phyloP scores from a whole-genome alignment of 2,888 invertebrate species.

The Shargacucullia verbasci region DNA sequence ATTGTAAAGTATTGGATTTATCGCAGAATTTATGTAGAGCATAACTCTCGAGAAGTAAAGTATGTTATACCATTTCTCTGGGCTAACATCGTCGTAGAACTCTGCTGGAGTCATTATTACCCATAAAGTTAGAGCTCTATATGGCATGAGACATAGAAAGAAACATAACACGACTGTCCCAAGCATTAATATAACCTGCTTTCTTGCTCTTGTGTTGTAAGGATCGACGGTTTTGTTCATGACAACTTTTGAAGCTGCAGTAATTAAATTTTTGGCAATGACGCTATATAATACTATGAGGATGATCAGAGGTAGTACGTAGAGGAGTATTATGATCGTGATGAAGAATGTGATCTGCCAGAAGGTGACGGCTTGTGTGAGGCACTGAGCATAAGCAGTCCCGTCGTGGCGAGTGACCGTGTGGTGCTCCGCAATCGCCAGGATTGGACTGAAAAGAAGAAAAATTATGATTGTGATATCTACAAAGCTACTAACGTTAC shows the following conservation, averaged over 20 bases:
- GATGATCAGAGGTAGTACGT: slow-evolving; percentile 93
- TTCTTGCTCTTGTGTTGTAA: slow-evolving; percentile 92
- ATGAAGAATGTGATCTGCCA: slow-evolving; percentile 95
- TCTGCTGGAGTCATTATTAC: slow-evolving; percentile 93
- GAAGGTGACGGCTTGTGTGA: slow-evolving; percentile 93
- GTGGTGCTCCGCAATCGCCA: slow-evolving; percentile 93
- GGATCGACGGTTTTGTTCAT: slow-evolving; percentile 93
- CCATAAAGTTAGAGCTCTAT: slow-evolving; percentile 95
- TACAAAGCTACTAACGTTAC: slow-evolving; percentile 41
- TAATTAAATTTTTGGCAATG: slow-evolving; percentile 95
- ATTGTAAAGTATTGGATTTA: slow-evolving; percentile 97
- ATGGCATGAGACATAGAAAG: slow-evolving; percentile 96
- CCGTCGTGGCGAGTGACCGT: slow-evolving; percentile 92
- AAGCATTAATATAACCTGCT: slow-evolving; percentile 96
- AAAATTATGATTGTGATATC: slow-evolving; percentile 55
- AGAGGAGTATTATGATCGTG: slow-evolving; percentile 93
- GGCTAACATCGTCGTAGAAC: slow-evolving; percentile 91
- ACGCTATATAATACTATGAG: slow-evolving; percentile 94
- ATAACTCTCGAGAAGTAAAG: slow-evolving; percentile 95
- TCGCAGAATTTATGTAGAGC: slow-evolving; percentile 96
- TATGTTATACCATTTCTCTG: slow-evolving; percentile 94
- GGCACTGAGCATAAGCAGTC: slow-evolving; percentile 92
- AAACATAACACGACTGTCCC: slow-evolving; percentile 96
- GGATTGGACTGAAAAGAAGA: slow-evolving; percentile 93
- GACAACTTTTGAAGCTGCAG: slow-evolving; percentile 91